Percentiles rank a stretch among this genome's conserved stretches.
These are phyloP conservation scores for Cyphomyrus discorhynchus DNA, from an alignment of 2,113 vertebrate genomes.

Conservation along the genomic window DNA sequence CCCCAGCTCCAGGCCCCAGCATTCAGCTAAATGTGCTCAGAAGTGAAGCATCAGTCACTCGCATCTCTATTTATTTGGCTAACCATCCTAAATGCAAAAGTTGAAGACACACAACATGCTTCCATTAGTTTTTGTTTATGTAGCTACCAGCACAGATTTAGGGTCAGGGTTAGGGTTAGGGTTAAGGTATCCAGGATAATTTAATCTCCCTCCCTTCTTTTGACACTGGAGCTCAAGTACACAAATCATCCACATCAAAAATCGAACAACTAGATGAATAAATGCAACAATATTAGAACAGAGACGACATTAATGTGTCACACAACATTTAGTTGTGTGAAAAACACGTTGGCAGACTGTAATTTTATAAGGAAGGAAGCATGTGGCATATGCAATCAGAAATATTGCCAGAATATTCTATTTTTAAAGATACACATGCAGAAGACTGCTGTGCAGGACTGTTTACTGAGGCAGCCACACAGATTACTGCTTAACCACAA, in stretches of 20 bases:
- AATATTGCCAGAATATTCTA: neutral
- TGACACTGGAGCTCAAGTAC: neutral
- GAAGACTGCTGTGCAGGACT: neutral
- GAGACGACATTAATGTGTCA: neutral
- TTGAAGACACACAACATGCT: slow-evolving; percentile 23
- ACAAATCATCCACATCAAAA: neutral
- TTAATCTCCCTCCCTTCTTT: neutral
- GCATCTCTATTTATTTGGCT: slow-evolving; percentile 41
- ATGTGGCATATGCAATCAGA: neutral
- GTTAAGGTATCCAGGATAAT: neutral
- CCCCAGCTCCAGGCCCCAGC: neutral
- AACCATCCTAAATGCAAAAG: slow-evolving; percentile 19
- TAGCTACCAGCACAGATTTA: neutral
- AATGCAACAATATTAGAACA: neutral
- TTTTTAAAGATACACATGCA: neutral
- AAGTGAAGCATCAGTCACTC: slow-evolving; percentile 41
- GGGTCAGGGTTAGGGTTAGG: no score
- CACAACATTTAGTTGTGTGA: neutral
- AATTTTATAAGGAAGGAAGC: neutral
- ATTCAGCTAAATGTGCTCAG: neutral
- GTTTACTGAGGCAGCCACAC: neutral
- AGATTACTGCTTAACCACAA: neutral
- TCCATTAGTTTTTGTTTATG: neutral
- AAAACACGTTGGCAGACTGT: neutral
- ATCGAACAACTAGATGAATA: neutral